Percentiles rank a stretch among this genome's conserved stretches.
Evolutionary conservation across 2,888 invertebrate species (phyloP).

Genomic region (Ectropis crepuscularia): DNA sequence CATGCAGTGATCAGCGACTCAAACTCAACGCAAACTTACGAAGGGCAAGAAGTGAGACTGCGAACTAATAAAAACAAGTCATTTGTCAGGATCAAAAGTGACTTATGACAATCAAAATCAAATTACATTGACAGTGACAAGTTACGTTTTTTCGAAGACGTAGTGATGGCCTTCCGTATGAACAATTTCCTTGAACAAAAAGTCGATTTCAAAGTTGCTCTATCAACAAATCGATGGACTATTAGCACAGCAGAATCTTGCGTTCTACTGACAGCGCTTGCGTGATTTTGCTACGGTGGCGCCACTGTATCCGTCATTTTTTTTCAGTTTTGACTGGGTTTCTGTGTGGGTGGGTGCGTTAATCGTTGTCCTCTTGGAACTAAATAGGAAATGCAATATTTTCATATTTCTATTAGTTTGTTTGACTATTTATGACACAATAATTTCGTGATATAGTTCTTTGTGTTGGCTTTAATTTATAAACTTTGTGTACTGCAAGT

Average conservation of each 20-base stretch:
- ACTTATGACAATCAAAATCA: neutral
- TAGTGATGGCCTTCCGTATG: neutral
- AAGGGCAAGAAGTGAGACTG: no score
- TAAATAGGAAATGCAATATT: conserved; percentile 71
- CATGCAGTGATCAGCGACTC: no score
- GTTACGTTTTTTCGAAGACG: no score
- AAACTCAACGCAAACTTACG: no score
- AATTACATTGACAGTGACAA: neutral
- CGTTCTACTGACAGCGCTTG: conserved; percentile 30
- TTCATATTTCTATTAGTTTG: conserved; percentile 60
- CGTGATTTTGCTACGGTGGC: conserved; percentile 45
- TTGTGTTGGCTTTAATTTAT: conserved; percentile 56
- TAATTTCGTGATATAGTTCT: conserved; percentile 59
- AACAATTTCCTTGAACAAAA: neutral
- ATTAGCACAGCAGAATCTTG: neutral
- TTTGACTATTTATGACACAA: conserved; percentile 73
- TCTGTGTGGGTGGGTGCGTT: conserved; percentile 69
- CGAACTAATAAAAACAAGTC: no score
- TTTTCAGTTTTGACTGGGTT: conserved; percentile 76
- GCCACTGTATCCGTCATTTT: conserved; percentile 43
- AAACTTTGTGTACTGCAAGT: conserved; percentile 57
- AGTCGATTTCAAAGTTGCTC: neutral
- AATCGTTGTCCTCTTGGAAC: conserved; percentile 55
- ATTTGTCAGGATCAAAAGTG: neutral
- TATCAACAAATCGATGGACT: neutral